Evolutionary conservation across 2,797 vertebrate genomes (phyloP), one percentile per base, ranked within the genome.

Genomic region (Hydrocynus forskahlii): DNA sequence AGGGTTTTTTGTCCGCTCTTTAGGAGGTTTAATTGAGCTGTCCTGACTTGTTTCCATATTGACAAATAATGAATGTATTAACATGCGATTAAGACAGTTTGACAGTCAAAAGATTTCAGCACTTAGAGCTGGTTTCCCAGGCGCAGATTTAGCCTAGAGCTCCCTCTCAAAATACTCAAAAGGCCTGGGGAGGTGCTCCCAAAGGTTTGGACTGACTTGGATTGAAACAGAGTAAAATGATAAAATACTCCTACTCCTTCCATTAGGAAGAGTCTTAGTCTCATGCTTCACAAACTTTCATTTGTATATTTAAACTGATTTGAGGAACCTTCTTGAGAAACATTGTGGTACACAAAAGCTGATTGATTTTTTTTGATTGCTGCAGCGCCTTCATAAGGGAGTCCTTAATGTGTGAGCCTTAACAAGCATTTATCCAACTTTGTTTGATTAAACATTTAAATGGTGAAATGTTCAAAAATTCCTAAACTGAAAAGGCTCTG

Each of bases 361-460:
- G 43, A 10, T 45, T 45, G 6, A 6, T 45, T 45, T 13, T 10
- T 12, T 50, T 50, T 1, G 3, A 12, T 10, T 50, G 9, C 9
- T 50, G 9, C 12, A 12, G 9, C 13, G 9, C 3, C 3, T 50
- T 14, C 10, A 12, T 10, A 50, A 21, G n/a, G 7, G 7, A 4
- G 6, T 57, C 8, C 17, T 7, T 17, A 21, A 59, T 59, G 21
- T 21, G n/a, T 59, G 6, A n/a, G 35, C n/a, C 38, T 17, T 64
- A 64, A 17, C 29, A 17, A 66, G 19, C 7, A 66, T 38, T 54
- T 7, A 55, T 66, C 10, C 52, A 40, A 62, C n/a, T 43, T 7
- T 21, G 25, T 35, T 38, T 57, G 45, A 25, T 72, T 23, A n/a
- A 29, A 66, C 60, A 64, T 35, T 67, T 67, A 45, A 23, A 80